Conservation (phyloP, 2,888 invertebrate species). For the Synanthedon vespiformis region DNA sequence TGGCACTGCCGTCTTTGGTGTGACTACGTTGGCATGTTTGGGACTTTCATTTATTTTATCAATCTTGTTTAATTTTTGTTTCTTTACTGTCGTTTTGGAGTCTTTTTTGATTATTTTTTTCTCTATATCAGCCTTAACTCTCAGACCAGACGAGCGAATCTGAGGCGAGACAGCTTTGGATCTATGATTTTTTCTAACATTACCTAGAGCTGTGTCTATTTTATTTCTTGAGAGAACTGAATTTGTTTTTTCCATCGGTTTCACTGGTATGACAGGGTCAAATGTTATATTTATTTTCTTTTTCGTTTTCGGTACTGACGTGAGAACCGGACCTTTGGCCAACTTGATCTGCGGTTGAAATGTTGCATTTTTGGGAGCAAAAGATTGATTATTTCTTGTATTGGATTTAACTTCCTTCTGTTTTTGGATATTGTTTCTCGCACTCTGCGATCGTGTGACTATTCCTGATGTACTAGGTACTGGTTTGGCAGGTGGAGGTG, state of each 20-base stretch:
- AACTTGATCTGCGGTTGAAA: conserved; percentile 55
- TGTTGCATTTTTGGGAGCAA: conserved; percentile 66
- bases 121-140: neutral
- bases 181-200: too few species aligned
- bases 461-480: conserved; percentile 34
- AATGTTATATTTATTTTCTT: conserved; percentile 9
- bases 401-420: conserved; percentile 7
- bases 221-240: neutral
- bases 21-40: neutral
- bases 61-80: neutral
- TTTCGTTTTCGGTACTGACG: conserved; percentile 9
- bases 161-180: too few species aligned
- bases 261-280: neutral
- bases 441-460: conserved; percentile 44
- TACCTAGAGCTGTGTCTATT: neutral
- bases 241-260: conserved; percentile 5
- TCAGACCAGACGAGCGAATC: neutral
- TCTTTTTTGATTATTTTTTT: neutral
- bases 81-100: neutral
- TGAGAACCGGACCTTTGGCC: conserved; percentile 7
- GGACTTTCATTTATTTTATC: neutral
- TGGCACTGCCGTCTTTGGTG: conserved; percentile 32
- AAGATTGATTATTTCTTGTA: conserved; percentile 24
- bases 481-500: conserved; percentile 25
- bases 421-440: conserved; percentile 10